Percentiles rank a stretch among this genome's conserved stretches.
phyloP scores from a whole-genome alignment of 2,888 invertebrate genomes.

The Clanis bilineata region DNA sequence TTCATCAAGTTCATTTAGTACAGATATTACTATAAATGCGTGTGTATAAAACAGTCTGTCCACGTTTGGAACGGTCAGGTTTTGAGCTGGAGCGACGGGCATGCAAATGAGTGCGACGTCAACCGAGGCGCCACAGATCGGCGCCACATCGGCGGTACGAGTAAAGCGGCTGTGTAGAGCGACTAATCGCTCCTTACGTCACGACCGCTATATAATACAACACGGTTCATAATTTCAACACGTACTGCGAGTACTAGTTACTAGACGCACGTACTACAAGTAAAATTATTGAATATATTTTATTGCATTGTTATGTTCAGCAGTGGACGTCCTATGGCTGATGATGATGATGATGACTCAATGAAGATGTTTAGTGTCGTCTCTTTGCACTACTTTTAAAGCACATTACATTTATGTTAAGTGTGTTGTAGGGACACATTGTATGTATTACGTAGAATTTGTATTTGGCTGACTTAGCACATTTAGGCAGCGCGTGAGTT shows the following conservation, averaged over 20 bases:
- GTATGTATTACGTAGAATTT: too few relatives aligned
- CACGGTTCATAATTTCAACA: conserved; percentile 10
- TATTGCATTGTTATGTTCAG: too few relatives aligned
- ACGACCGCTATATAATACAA: conserved; percentile 5
- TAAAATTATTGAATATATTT: too few relatives aligned
- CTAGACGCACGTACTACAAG: not conserved
- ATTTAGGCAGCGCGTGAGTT: too few relatives aligned
- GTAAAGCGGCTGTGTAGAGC: too few relatives aligned
- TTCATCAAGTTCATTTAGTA: not conserved
- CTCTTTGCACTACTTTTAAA: too few relatives aligned
- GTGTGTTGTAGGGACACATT: too few relatives aligned
- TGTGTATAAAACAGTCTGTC: not conserved
- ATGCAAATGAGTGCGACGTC: conserved; percentile 37
- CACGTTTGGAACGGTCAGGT: not conserved
- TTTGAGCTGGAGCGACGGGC: conserved; percentile 11
- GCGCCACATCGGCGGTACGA: conserved; percentile 40
- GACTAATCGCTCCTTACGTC: conserved; percentile 43
- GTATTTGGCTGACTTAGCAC: too few relatives aligned
- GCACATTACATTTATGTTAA: too few relatives aligned
- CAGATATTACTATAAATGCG: not conserved
- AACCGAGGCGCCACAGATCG: conserved; percentile 30
- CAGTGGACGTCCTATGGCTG: too few relatives aligned
- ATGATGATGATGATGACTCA: too few relatives aligned
- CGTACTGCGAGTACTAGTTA: conserved; percentile 6
- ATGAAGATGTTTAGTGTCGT: too few relatives aligned